Conservation (phyloP, 1,140 invertebrate genomes). For the Drosophila pachea region DNA sequence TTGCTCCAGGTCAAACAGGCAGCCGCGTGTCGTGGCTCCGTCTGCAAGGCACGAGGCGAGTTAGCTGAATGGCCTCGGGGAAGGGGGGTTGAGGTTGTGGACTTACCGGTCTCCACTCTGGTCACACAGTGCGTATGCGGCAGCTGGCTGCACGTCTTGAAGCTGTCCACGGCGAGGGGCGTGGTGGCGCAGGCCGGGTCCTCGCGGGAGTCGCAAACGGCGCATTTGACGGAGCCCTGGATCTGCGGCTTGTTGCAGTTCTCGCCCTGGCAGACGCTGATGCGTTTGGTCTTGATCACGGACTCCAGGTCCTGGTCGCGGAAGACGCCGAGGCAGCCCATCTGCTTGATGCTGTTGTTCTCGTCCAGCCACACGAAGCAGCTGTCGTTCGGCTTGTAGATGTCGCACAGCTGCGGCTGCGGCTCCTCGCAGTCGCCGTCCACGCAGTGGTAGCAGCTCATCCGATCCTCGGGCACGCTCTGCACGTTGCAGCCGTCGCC, state of each 20-base stretch:
- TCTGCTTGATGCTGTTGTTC: conserved; percentile 51
- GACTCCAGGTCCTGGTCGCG: conserved; percentile 62
- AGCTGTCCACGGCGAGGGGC: conserved; percentile 42
- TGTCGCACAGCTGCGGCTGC: conserved; percentile 25
- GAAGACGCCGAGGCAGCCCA: conserved; percentile 68
- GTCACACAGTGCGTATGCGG: conserved; percentile 65
- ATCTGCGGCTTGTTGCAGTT: conserved; percentile 60
- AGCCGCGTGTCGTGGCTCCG: conserved; percentile 67
- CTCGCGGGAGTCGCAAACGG: conserved; percentile 62
- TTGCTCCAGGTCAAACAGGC: conserved; percentile 55
- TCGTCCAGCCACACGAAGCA: conserved; percentile 64
- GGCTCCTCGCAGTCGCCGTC: conserved; percentile 59
- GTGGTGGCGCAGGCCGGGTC: conserved; percentile 58
- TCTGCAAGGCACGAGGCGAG: conserved; percentile 28
- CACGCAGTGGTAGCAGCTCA: conserved; percentile 63
- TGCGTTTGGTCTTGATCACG: conserved; percentile 64
- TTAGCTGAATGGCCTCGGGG: neutral
- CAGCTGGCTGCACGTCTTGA: conserved; percentile 51
- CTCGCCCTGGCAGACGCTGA: conserved; percentile 55
- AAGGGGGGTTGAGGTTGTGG: too few species aligned
- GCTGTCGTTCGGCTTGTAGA: conserved; percentile 64
- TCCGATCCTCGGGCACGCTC: conserved; percentile 48
- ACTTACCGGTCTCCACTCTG: conserved; percentile 39
- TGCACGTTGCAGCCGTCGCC: conserved; percentile 55
- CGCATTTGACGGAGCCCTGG: conserved; percentile 46